A percentile compares a stretch with the other conserved stretches of the same genome.
phyloP scores from a whole-genome alignment of 2,113 vertebrate species.

The Nymphicus hollandicus region DNA sequence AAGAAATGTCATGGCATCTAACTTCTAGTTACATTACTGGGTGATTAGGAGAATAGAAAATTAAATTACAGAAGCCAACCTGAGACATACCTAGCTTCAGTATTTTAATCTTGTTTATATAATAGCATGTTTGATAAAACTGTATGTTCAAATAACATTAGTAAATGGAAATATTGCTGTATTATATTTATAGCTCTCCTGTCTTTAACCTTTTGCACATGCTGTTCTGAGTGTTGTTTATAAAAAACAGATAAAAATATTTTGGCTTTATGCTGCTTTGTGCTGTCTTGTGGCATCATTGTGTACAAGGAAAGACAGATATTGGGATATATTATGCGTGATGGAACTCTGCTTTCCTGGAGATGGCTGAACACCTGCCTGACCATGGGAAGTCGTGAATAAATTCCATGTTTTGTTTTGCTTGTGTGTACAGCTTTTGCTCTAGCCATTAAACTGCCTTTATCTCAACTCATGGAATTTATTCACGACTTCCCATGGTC shows the following conservation, averaged over 20 bases:
- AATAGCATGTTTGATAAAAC: background rate
- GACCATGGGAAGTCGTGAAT: too few relatives aligned
- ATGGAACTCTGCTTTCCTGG: too few relatives aligned
- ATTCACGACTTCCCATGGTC: background rate
- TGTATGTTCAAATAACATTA: background rate
- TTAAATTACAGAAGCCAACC: background rate
- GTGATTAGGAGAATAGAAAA: background rate
- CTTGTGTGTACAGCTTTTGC: too few relatives aligned
- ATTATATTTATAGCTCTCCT: background rate
- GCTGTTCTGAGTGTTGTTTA: background rate
- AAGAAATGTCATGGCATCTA: conserved; percentile 2
- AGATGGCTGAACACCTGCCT: too few relatives aligned
- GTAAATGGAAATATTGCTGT: background rate
- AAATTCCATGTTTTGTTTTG: too few relatives aligned
- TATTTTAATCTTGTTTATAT: background rate
- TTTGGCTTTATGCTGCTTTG: background rate
- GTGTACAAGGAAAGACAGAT: background rate
- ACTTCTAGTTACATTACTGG: background rate
- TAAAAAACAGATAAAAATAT: background rate
- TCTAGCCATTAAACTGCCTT: too few relatives aligned
- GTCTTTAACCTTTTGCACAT: background rate
- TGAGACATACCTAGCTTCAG: background rate
- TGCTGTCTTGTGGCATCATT: background rate
- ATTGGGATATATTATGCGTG: background rate
- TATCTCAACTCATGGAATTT: too few relatives aligned